Conservation (phyloP, 1,140 invertebrate genomes). For the Anthonomus grandis region DNA sequence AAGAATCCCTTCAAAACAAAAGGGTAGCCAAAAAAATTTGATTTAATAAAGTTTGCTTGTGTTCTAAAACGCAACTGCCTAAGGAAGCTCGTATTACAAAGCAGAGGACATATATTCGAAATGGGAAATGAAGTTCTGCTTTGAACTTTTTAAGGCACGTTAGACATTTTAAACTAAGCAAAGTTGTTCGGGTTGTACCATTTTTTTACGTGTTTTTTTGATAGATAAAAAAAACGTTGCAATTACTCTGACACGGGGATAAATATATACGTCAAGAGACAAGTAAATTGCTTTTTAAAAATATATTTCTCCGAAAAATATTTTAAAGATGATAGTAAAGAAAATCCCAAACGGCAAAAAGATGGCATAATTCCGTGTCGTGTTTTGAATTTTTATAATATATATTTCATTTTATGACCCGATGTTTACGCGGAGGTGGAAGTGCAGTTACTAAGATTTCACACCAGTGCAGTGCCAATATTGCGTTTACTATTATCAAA, state of each 20-base stretch:
- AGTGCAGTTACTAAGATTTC: no score
- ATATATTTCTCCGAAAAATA: neutral
- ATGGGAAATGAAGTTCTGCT: no score
- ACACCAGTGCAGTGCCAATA: no score
- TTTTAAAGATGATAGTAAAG: neutral
- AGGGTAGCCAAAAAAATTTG: no score
- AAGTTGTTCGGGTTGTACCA: no score
- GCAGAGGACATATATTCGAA: no score
- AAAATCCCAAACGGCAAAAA: neutral
- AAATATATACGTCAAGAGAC: neutral
- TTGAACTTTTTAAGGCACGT: no score
- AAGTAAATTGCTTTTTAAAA: neutral
- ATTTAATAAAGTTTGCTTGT: no score
- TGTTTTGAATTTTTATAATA: neutral
- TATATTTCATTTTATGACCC: neutral
- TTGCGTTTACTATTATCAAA: neutral
- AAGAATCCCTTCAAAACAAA: no score
- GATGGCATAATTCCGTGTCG: neutral
- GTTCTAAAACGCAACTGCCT: no score
- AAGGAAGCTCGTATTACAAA: no score
- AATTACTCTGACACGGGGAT: neutral
- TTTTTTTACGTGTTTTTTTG: neutral
- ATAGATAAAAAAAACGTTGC: neutral
- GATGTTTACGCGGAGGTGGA: neutral
- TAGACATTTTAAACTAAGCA: no score